Base-by-base conservation (phyloP, 2,797 vertebrate genomes). In the Sebastes itinus region DNA sequence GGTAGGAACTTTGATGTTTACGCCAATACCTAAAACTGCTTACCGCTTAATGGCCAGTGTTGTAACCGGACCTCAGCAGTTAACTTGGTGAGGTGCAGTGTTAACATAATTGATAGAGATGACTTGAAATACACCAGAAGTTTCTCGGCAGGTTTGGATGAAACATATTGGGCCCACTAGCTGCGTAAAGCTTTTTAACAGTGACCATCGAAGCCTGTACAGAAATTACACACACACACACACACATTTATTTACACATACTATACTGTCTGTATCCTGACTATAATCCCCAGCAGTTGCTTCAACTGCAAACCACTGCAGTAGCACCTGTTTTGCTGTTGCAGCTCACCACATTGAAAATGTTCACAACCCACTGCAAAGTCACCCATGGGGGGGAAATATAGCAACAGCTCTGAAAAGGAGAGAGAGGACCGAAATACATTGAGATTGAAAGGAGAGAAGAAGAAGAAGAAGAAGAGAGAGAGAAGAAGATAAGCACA, bases 331-430 rank as follows among this genome's bases (percentile, higher is more conserved):
- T 79, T 77, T 73, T 80, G 52, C n/a, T 56, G 52, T 8, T 63
- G 75, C 54, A 38, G 74, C 72, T 70, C 61, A 25, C 6, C 1
- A 13, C 59, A 60, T 4, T 54, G n/a, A 75, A 63, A 74, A 49
- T 25, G 49, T 71, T 71, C 76, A 74, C 38, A 59, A 30, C 56
- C 27, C 16, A 13, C 68, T 61, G 60, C 69, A 82, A 80, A 78
- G 65, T 65, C 77, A 87, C 77, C 85, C 77, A 78, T 60, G 72
- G 33, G 65, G 54, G 7, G 9, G 13, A 28, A 49, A 49, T 25
- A 28, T 25, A 62, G 75, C 30, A 64, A 55, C 61, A 14, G 32
- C 61, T 68, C 54, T 18, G 22, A 32, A 4, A 11, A 66, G 9
- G 12, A 23, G 1, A 33, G 14, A 67, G 3, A 27, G 10, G 7